Conservation (phyloP, 2,113 vertebrate genomes). For the Nothobranchius kuhntae region DNA sequence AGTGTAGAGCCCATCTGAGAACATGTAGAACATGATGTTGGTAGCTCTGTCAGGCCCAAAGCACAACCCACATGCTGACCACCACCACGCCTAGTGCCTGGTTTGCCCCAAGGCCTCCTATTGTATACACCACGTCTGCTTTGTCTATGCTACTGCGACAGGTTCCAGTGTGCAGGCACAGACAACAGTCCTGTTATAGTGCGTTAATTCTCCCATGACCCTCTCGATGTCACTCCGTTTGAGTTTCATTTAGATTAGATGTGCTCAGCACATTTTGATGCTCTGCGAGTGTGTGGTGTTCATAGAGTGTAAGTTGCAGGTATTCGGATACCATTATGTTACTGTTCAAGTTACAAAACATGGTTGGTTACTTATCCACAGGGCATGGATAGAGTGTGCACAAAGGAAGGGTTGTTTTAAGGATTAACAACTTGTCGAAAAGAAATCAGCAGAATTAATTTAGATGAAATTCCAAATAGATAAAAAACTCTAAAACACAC, state of each 20-base stretch:
- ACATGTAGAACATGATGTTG: slow-evolving; percentile 54
- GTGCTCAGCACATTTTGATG: slow-evolving; percentile 31
- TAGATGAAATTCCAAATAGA: too few species aligned
- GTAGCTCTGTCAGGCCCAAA: slow-evolving; percentile 51
- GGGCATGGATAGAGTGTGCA: too few species aligned
- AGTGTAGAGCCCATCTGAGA: slow-evolving; percentile 12
- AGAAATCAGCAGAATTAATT: too few species aligned
- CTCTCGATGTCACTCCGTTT: slow-evolving; percentile 49
- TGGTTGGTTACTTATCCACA: not conserved
- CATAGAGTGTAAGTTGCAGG: slow-evolving; percentile 8
- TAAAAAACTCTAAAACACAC: not conserved
- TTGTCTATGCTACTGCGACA: slow-evolving; percentile 72
- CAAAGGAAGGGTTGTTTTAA: too few species aligned
- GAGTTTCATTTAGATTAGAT: slow-evolving; percentile 54
- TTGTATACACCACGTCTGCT: slow-evolving; percentile 75
- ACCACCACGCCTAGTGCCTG: slow-evolving; percentile 38
- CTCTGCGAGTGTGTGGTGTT: slow-evolving; percentile 28
- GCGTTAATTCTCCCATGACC: slow-evolving; percentile 72
- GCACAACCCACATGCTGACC: slow-evolving; percentile 55
- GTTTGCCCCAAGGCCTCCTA: slow-evolving; percentile 59
- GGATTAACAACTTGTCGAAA: too few species aligned
- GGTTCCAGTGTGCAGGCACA: slow-evolving; percentile 71
- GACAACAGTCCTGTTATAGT: slow-evolving; percentile 69
- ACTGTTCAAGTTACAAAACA: not conserved
- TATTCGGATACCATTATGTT: not conserved